Base-by-base conservation (phyloP, 2,797 vertebrate species). In the Hapalemur alaotrensis region DNA sequence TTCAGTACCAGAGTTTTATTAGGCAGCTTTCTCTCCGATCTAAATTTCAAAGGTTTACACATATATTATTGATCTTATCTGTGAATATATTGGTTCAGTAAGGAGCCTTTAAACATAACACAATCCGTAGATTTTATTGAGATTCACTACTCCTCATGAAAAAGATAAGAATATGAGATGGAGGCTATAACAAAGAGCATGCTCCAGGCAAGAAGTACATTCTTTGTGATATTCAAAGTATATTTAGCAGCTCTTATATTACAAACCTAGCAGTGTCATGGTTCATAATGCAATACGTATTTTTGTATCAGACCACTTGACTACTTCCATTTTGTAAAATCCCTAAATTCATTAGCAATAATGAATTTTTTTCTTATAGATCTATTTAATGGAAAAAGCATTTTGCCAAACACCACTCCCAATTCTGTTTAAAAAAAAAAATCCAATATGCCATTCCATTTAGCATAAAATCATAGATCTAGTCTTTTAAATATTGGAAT, bases 281-380 rank as follows among this genome's bases (percentile, higher is more conserved):
- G 95, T 95, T 95, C 97, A 97, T 80, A 98, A 96, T 75, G 73
- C 82, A 96, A 96, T 69, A 95, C 88, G 93, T 93, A 96, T 97
- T 91, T 96, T 92, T 85, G 76, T 95, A 92, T 43, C 87, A 95
- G 73, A 93, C 96, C 86, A 91, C 63, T 91, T 91, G 83, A 83
- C 80, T 96, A 97, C 85, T 97, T 96, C 83, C 78, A 89, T 72
- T 91, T 97, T 98, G 93, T 93, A 89, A 98, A 98, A 98, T 96
- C 95, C 81, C 90, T 91, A 92, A 94, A 98, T 98, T 98, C 97
- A 97, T 97, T 97, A 75, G 94, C 97, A 96, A 76, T 96, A 82
- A 92, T 93, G 89, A 85, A 88, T 94, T 93, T 65, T 95, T 90
- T 96, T 96, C 69, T 95, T 94, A 93, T 93, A 93, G 43, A 96